Evolutionary conservation across 2,113 vertebrate species (phyloP).

Genomic region (Thalassoma bifasciatum): DNA sequence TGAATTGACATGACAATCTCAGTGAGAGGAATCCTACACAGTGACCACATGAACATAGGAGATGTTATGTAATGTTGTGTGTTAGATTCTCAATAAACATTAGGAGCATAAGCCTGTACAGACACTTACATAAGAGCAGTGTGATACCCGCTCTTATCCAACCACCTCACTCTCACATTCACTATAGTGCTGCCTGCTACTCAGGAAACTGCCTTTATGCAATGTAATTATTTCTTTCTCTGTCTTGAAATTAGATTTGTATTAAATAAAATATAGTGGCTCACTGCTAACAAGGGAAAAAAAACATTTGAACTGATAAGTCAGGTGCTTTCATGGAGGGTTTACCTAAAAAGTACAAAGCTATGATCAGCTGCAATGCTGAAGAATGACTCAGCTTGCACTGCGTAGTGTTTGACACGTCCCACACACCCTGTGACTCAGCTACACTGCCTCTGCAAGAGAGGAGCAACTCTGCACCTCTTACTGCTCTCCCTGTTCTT

Average conservation of each 20-base stretch:
- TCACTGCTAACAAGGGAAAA: background rate
- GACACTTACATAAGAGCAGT: constrained; percentile 45
- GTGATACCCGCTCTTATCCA: constrained; percentile 27
- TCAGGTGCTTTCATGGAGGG: constrained; percentile 4
- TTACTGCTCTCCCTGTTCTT: constrained; percentile 5
- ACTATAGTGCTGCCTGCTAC: background rate
- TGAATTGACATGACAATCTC: constrained; percentile 7
- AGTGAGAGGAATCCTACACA: constrained; percentile 7
- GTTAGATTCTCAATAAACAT: constrained; percentile 8
- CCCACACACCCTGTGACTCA: constrained; percentile 70
- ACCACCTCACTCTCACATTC: constrained; percentile 14
- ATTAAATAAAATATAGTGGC: background rate
- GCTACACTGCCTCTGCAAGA: constrained; percentile 53
- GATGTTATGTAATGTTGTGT: constrained; percentile 40
- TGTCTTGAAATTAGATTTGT: background rate
- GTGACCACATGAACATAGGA: background rate
- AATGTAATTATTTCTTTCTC: constrained; percentile 1
- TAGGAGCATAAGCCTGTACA: constrained; percentile 8
- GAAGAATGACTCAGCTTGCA: constrained; percentile 72
- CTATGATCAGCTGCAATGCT: constrained; percentile 57
- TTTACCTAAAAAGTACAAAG: constrained; percentile 16
- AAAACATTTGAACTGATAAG: background rate
- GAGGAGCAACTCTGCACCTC: constrained; percentile 31
- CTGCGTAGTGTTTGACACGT: constrained; percentile 51
- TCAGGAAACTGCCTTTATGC: background rate